Conservation (phyloP, 35 echinoderm and acorn worm genomes). For the Strongylocentrotus purpuratus region DNA sequence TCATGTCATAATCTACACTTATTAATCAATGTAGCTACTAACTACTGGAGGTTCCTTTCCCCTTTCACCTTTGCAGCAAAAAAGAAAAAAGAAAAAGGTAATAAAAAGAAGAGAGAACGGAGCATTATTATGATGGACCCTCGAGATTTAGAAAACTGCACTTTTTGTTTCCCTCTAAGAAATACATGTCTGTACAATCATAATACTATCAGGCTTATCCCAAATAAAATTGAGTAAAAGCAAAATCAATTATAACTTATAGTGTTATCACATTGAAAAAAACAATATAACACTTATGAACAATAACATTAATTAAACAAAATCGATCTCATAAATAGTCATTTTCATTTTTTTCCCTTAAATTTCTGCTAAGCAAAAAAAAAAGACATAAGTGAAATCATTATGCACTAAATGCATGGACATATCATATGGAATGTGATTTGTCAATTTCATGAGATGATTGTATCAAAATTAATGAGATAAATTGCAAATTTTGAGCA, state of each 20-base stretch:
- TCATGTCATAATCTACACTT: neutral
- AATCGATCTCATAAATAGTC: neutral
- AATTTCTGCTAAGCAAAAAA: neutral
- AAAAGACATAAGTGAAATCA: neutral
- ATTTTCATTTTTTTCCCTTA: neutral
- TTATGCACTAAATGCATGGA: neutral
- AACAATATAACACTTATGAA: neutral
- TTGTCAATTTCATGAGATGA: slow-evolving; percentile 16
- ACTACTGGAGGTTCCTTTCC: neutral
- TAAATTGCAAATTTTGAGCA: neutral
- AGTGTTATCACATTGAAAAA: neutral
- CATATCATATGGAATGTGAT: slow-evolving; percentile 18
- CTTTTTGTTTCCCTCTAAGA: neutral
- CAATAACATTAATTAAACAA: neutral
- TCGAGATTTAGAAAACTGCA: neutral
- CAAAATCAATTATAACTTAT: neutral
- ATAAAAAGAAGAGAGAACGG: neutral
- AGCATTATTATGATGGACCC: neutral
- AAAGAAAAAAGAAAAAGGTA: neutral
- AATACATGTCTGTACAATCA: neutral
- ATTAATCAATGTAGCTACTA: neutral
- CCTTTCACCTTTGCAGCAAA: slow-evolving; percentile 15
- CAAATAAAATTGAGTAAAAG: neutral
- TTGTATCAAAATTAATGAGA: neutral
- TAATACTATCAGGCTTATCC: neutral